Base-by-base conservation (phyloP, 2,113 vertebrate genomes). In the Hippocampus abdominalis region DNA sequence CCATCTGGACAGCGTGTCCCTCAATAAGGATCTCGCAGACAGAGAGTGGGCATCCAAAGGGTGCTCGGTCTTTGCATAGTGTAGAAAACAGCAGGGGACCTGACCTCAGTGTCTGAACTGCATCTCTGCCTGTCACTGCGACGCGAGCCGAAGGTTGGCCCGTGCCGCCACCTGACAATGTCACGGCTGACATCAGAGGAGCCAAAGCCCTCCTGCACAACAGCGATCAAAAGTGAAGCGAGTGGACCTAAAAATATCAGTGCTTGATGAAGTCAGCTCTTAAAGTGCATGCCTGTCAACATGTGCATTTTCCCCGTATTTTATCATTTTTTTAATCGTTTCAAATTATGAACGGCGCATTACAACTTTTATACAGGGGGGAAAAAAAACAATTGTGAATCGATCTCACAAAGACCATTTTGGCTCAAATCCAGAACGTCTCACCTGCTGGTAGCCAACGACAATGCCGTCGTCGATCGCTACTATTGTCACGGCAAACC, bases 51-150 rank as follows among this genome's bases (percentile, higher is more conserved):
- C 60, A 65, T 53, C 66, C 63, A 78, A 69, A 79, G 70, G 57
- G 32, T 74, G 60, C 44, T 36, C 9, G 53, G 49, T 61, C 48
- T 79, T 59, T 44, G 32, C 23, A 67, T 21, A 63, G 57, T 2
- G 64, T 36, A 51, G 76, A 76, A 75, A 73, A 80, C 65, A 78
- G 79, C 80, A 69, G 78, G 79, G 65, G 74, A 71, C 21, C 68
- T 76, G 74, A 80, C 81, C 75, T 68, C 3, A 48, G 75, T 67
- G 78, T 72, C 74, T 77, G 72, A 39, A 78, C 62, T 65, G 65
- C 76, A 80, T 72, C 60, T 67, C 13, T 0, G 64, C 8, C 69
- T 63, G 71, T 77, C 74, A 69, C 67, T 56, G 59, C 15, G 73
- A 57, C 42, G n/a, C 25, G 71, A 75, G 64, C 60, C 69, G 73